These are phyloP conservation scores for Diaphora mendica DNA, from an alignment of 2,888 invertebrate species.

Conservation along the genomic window DNA sequence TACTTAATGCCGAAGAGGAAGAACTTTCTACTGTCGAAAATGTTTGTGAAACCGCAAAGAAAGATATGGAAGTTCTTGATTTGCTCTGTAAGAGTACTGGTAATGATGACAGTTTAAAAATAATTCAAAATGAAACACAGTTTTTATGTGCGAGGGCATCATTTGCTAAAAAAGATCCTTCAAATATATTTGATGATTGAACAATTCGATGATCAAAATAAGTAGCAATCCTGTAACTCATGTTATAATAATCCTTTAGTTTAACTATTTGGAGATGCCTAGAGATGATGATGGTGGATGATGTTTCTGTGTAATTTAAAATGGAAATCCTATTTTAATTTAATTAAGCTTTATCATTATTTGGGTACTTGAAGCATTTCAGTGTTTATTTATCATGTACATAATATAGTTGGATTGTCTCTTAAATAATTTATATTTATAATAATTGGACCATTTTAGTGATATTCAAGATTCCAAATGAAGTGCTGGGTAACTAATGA, in stretches of 20 bases:
- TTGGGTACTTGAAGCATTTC: background rate
- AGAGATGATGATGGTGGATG: too few relatives aligned
- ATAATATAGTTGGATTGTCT: background rate
- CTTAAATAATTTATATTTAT: background rate
- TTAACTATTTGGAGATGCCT: too few relatives aligned
- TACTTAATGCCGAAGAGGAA: constrained; percentile 74
- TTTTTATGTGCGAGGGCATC: constrained; percentile 72
- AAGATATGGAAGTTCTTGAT: constrained; percentile 76
- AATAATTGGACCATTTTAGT: too few relatives aligned
- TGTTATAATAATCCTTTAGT: too few relatives aligned
- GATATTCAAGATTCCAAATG: too few relatives aligned
- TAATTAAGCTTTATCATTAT: too few relatives aligned
- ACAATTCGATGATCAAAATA: background rate
- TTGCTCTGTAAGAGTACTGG: constrained; percentile 65
- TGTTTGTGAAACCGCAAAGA: constrained; percentile 75
- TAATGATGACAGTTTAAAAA: constrained; percentile 57
- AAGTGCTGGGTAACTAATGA: too few relatives aligned
- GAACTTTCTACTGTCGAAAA: constrained; percentile 72
- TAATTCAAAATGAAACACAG: constrained; percentile 64
- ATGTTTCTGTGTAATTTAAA: too few relatives aligned
- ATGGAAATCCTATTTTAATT: too few relatives aligned
- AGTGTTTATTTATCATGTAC: background rate
- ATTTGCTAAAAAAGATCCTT: constrained; percentile 56
- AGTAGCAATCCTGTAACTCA: too few relatives aligned
- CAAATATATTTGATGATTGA: constrained; percentile 39